Percentiles rank a stretch among this genome's conserved stretches.
These are phyloP conservation scores for Eunapius fragilis DNA, from an alignment of 37 sponge, comb jelly and placozoan species.

Conservation along the genomic window DNA sequence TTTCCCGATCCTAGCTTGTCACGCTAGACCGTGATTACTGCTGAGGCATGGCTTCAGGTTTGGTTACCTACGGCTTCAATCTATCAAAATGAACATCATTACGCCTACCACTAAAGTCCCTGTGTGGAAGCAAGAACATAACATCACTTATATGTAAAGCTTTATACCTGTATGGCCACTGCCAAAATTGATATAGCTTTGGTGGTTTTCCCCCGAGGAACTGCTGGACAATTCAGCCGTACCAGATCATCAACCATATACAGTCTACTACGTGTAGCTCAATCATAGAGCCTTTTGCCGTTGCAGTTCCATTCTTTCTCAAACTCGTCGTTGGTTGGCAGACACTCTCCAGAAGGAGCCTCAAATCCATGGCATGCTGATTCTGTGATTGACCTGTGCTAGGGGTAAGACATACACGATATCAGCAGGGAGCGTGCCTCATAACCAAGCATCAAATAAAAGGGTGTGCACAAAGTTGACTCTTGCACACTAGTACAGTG, in stretches of 20 bases:
- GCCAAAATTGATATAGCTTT: conserved; percentile 29
- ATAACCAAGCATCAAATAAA: conserved; percentile 16
- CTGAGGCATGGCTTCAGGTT: too few relatives aligned
- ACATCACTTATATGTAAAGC: not conserved
- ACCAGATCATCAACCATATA: conserved; percentile 5
- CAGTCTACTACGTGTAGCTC: conserved; percentile 6
- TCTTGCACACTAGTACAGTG: conserved; percentile 8
- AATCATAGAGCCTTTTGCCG: conserved; percentile 23
- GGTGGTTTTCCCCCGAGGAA: conserved; percentile 1
- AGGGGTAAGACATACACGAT: not conserved
- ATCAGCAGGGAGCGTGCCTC: conserved; percentile 30
- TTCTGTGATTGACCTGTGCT: conserved; percentile 8
- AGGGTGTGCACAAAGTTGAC: conserved; percentile 10
- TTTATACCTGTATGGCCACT: conserved; percentile 24
- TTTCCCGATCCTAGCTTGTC: too few relatives aligned
- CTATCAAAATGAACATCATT: not conserved
- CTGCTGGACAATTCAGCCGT: conserved; percentile 40
- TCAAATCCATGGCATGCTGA: not conserved
- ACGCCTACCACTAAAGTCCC: not conserved
- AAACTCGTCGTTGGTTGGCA: not conserved
- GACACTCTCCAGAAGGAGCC: not conserved
- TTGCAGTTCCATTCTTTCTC: not conserved
- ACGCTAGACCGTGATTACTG: too few relatives aligned
- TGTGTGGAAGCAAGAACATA: not conserved
- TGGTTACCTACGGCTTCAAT: not conserved